Evolutionary conservation across 92 coral and sea anemone genomes (phyloP), one percentile per base, ranked within the genome.

Genomic region (Zoanthus solanderi): DNA sequence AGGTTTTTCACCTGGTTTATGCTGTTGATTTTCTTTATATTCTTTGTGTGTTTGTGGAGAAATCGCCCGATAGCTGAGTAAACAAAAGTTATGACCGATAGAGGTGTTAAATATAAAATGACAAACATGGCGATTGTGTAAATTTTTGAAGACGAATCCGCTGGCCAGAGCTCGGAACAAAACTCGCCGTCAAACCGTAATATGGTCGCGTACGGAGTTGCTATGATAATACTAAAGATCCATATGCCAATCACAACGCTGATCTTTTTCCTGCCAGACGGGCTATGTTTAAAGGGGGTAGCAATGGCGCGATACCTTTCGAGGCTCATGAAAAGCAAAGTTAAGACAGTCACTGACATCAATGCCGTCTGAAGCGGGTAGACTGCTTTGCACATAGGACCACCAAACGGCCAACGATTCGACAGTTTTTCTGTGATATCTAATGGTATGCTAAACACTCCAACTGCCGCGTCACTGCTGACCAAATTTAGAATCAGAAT

Each of bases 41-140:
- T 77, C 16, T 78, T 71, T 30, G 78, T 83, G 46, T 82, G 87
- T 17, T 68, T 84, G 6, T 87, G 79, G 63, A 95, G 87, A 23
- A 78, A 83, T 45, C 85, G 68, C 50, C 91, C 91, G 46, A 93
- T 87, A 30, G 81, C 60, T 15, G 87, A 83, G 45, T 95, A 95
- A 11, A 92, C 88, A 13, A 82, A 83, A 13, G 91, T 87, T 14
- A 94, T 92, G 9, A 92, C 86, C 15, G 87, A 48, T 18, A 93
- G 96, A 60, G 98, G 98, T 37, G 91, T 47, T 31, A 89, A 80
- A 85, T 95, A 93, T 23, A 92, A 86, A n/a, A 90, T 54, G 17
- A 92, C 80, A 68, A 95, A 92, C 68, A 92, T 87, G 34, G 87
- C 89, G 11, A 92, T 34, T 18, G 95, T 92, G 75, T 90, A 92